Evolutionary conservation across 2,797 vertebrate genomes (phyloP).

Genomic region (Hybognathus amarus): DNA sequence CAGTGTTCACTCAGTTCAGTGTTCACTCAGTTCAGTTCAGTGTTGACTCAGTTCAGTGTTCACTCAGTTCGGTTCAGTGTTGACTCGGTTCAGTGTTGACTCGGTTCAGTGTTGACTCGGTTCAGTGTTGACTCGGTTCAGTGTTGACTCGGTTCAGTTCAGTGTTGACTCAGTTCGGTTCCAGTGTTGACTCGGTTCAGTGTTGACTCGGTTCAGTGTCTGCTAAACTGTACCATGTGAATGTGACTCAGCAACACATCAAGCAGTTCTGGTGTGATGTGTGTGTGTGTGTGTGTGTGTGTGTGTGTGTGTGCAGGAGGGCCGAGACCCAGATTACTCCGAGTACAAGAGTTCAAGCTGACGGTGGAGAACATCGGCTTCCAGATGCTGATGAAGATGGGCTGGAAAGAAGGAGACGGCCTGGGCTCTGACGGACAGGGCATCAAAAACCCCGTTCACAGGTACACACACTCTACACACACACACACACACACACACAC

Average conservation of each 20-base stretch:
- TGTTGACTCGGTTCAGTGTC: too few relatives aligned
- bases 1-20: too few relatives aligned
- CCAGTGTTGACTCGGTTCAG: too few relatives aligned
- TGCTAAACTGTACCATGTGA: too few relatives aligned
- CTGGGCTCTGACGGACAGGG: conserved; percentile 92
- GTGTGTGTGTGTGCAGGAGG: conserved; percentile 84
- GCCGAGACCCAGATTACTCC: conserved; percentile 94
- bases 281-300: background rate
- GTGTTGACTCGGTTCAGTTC: too few relatives aligned
- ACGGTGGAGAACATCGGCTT: conserved; percentile 98
- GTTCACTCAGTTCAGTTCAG: too few relatives aligned
- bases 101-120: too few relatives aligned
- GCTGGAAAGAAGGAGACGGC: conserved; percentile 98
- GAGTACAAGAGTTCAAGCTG: conserved; percentile 99
- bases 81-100: too few relatives aligned
- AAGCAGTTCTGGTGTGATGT: background rate
- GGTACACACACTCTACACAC: conserved; percentile 70
- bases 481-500: background rate
- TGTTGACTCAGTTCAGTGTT: too few relatives aligned
- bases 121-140: too few relatives aligned
- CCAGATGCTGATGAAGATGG: conserved; percentile 99
- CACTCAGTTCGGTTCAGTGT: too few relatives aligned
- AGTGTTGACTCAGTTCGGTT: too few relatives aligned
- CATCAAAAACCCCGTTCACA: conserved; percentile 93
- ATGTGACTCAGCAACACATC: background rate